Evolutionary conservation across 2,113 vertebrate species (phyloP).

Genomic region (Ammospiza nelsoni): DNA sequence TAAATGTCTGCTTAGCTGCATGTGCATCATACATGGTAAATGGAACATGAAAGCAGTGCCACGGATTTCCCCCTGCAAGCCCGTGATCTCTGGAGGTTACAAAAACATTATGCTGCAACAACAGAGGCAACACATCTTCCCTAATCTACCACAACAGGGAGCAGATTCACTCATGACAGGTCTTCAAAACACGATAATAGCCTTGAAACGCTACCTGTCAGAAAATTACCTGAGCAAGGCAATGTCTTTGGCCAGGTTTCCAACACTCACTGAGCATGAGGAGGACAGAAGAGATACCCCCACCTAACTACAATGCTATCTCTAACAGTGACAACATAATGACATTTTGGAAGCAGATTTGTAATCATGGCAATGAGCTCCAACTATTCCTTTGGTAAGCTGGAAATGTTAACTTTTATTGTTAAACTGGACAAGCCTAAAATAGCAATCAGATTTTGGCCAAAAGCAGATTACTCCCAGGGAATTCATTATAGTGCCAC

Average conservation of each 20-base stretch:
- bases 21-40: neutral
- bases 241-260: neutral
- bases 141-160: neutral
- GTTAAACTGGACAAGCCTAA: neutral
- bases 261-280: neutral
- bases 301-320: neutral
- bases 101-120: neutral
- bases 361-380: neutral
- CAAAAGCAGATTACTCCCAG: neutral
- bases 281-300: neutral
- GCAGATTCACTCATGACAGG: rapidly evolving
- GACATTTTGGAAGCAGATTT: neutral
- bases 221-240: neutral
- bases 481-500: neutral
- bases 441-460: neutral
- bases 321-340: neutral
- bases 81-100: neutral
- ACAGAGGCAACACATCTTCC: neutral
- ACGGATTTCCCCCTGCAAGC: neutral
- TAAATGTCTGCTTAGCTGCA: neutral
- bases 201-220: neutral
- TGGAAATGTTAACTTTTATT: neutral
- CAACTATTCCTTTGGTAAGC: neutral
- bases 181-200: neutral
- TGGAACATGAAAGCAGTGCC: neutral